Conservation (phyloP, 2,113 vertebrate genomes). For the Eublepharis macularius region DNA sequence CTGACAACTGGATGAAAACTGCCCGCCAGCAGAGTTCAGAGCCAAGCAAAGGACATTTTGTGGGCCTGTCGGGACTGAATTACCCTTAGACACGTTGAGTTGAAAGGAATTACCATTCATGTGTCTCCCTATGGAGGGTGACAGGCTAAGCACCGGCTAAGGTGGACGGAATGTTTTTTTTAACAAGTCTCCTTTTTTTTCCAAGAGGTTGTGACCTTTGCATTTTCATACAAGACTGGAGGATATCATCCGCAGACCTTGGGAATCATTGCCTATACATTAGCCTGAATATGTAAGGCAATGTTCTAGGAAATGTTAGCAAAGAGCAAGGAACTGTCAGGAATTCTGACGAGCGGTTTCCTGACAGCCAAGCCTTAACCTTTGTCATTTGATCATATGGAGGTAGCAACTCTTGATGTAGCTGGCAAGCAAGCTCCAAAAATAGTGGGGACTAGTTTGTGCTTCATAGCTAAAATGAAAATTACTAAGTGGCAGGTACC, state of each 20-base stretch:
- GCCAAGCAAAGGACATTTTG: constrained; percentile 30
- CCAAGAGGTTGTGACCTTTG: background rate
- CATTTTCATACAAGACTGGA: constrained; percentile 20
- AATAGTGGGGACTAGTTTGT: background rate
- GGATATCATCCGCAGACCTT: background rate
- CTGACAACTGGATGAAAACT: constrained; percentile 46
- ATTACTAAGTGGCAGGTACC: background rate
- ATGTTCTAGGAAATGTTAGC: background rate
- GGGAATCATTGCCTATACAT: background rate
- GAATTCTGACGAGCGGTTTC: background rate
- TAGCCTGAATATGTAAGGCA: background rate
- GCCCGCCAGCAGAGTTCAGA: constrained; percentile 34
- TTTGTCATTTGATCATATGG: background rate
- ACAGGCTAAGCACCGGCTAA: background rate
- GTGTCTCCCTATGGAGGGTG: constrained; percentile 34
- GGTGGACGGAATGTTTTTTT: background rate
- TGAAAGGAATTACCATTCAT: background rate
- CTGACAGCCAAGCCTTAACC: background rate
- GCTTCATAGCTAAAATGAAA: background rate
- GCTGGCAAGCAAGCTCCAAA: background rate
- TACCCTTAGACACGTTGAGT: constrained; percentile 33
- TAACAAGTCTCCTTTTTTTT: background rate
- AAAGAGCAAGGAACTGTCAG: background rate
- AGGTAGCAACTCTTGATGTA: background rate
- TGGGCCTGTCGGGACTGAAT: constrained; percentile 41